A percentile compares a stretch with the other conserved stretches of the same genome.
These are phyloP conservation scores for Aphidius colemani DNA, from an alignment of 2,888 invertebrate species.

Conservation along the genomic window DNA sequence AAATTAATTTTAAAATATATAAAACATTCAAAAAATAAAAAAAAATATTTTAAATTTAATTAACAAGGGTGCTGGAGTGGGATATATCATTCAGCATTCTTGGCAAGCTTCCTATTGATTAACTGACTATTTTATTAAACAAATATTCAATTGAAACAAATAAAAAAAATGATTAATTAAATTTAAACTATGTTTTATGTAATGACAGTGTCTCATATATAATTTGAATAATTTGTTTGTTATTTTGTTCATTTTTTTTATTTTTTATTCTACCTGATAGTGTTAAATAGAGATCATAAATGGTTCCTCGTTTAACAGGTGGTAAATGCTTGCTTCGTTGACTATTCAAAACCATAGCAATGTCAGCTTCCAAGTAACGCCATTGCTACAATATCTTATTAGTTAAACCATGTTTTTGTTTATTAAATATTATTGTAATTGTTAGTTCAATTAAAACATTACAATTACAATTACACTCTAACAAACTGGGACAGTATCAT, in stretches of 20 bases:
- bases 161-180: no score
- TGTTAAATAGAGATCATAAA: slow-evolving; percentile 83
- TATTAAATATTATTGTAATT: no score
- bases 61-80: slow-evolving; percentile 45
- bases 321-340: slow-evolving; percentile 80
- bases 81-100: slow-evolving; percentile 53
- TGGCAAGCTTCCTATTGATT: slow-evolving; percentile 48
- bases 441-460: background rate
- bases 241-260: slow-evolving; percentile 3
- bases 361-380: slow-evolving; percentile 73
- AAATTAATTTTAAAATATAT: slow-evolving; percentile 22
- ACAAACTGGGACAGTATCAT: background rate
- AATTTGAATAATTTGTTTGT: no score
- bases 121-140: slow-evolving; percentile 22
- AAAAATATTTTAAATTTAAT: slow-evolving; percentile 33
- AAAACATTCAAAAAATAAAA: slow-evolving; percentile 30
- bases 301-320: slow-evolving; percentile 80
- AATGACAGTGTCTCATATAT: no score
- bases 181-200: no score
- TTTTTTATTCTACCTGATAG: slow-evolving; percentile 76
- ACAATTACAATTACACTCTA: background rate
- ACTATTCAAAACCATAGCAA: slow-evolving; percentile 74
- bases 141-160: no score
- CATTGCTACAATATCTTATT: slow-evolving; percentile 58
- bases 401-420: slow-evolving; percentile 45